These are phyloP conservation scores for Litocranius walleri DNA, from an alignment of 2,113 vertebrate genomes.

Conservation along the genomic window DNA sequence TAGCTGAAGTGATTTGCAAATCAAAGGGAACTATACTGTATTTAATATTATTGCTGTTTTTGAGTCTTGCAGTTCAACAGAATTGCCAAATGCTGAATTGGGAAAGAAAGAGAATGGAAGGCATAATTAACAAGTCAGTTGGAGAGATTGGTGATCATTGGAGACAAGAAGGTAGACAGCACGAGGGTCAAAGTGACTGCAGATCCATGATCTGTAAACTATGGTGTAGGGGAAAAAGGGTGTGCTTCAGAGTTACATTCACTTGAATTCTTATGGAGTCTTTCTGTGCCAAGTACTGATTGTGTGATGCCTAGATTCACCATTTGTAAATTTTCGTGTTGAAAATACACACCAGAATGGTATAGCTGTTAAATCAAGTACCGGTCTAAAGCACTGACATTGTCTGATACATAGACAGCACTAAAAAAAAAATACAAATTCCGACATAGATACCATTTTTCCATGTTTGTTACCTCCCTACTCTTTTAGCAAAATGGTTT, in stretches of 20 bases:
- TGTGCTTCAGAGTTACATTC: neutral
- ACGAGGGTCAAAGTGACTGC: neutral
- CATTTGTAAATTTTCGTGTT: neutral
- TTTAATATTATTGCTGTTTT: neutral
- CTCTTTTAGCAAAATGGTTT: neutral
- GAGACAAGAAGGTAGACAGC: neutral
- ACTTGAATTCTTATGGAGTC: neutral
- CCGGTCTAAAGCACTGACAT: neutral
- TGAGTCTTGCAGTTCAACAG: neutral
- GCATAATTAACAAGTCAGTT: neutral
- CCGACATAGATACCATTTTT: neutral
- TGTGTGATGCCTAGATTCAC: neutral
- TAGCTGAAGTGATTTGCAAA: neutral
- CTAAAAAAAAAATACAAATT: neutral
- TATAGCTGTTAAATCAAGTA: neutral
- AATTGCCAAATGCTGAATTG: neutral
- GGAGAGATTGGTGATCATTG: neutral
- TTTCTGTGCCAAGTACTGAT: neutral
- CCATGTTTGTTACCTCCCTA: neutral
- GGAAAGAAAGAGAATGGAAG: neutral
- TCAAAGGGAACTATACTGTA: neutral
- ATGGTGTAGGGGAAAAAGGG: neutral
- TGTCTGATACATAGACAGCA: neutral
- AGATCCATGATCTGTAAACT: neutral
- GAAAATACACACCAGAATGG: neutral